These are phyloP conservation scores for Enteromius anoplus DNA, from an alignment of 2,797 vertebrate genomes.

Conservation along the genomic window DNA sequence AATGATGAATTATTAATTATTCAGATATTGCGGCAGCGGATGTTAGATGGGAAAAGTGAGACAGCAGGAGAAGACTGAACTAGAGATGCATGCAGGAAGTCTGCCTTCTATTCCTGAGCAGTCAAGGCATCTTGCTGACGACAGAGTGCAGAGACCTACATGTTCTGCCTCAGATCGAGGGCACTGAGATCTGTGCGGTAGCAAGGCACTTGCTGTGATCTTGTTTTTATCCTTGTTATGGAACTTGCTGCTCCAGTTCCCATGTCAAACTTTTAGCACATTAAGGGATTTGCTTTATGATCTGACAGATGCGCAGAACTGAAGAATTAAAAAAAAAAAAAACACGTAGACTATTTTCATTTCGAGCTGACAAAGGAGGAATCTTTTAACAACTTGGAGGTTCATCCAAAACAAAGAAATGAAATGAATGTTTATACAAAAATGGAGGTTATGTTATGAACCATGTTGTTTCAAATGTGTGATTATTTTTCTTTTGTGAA, in stretches of 20 bases:
- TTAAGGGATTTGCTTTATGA: constrained; percentile 28
- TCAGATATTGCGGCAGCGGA: constrained; percentile 58
- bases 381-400: not conserved
- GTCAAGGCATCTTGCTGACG: constrained; percentile 45
- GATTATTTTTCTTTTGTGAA: not conserved
- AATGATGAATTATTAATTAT: constrained; percentile 62
- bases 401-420: constrained; percentile 1
- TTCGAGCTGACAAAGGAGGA: constrained; percentile 16
- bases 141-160: constrained; percentile 29
- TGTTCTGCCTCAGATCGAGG: constrained; percentile 44
- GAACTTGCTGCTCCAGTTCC: constrained; percentile 40
- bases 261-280: constrained; percentile 44
- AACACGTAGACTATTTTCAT: constrained; percentile 7
- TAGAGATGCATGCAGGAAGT: constrained; percentile 39
- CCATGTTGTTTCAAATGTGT: not conserved
- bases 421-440: not conserved
- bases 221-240: constrained; percentile 42
- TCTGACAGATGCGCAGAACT: constrained; percentile 12
- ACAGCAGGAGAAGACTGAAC: constrained; percentile 19
- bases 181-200: constrained; percentile 27
- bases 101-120: constrained; percentile 46
- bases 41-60: constrained; percentile 45
- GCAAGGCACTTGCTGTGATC: constrained; percentile 38
- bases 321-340: not conserved
- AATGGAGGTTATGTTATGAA: not conserved